phyloP scores from a whole-genome alignment of 2,888 invertebrate genomes.

The Pyrocoelia pectoralis region DNA sequence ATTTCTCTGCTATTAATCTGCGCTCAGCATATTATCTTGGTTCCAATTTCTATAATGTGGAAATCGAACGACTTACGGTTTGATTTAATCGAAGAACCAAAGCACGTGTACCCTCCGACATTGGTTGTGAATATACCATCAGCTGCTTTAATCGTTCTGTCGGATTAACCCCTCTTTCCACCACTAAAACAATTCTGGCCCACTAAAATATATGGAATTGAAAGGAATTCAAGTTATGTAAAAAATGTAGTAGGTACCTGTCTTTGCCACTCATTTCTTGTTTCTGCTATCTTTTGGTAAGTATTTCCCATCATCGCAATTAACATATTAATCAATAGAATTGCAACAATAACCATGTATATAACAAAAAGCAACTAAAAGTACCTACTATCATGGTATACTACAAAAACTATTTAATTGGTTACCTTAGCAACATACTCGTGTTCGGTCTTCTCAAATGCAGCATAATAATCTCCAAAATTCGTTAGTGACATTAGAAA shows the following conservation, averaged over 20 bases:
- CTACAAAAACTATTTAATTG: not conserved
- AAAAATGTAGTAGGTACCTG: too few species aligned
- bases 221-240: too few species aligned
- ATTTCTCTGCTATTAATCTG: too few species aligned
- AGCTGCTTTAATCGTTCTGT: slow-evolving; percentile 85
- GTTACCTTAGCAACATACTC: slow-evolving; percentile 87
- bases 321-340: slow-evolving; percentile 95
- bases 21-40: too few species aligned
- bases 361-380: slow-evolving; percentile 87
- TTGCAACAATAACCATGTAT: slow-evolving; percentile 96
- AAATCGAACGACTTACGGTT: slow-evolving; percentile 71
- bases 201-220: slow-evolving; percentile 75
- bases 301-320: slow-evolving; percentile 99
- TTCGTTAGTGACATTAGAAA: slow-evolving; percentile 98
- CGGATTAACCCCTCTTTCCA: slow-evolving; percentile 95
- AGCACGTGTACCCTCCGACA: slow-evolving; percentile 87
- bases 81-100: slow-evolving; percentile 89
- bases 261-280: slow-evolving; percentile 97
- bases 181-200: slow-evolving; percentile 96
- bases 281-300: slow-evolving; percentile 97
- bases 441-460: slow-evolving; percentile 88
- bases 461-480: slow-evolving; percentile 93
- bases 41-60: too few species aligned
- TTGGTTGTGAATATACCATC: slow-evolving; percentile 92
- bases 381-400: not conserved